Conservation (phyloP, 2,888 invertebrate species). For the Chironomus riparius region DNA sequence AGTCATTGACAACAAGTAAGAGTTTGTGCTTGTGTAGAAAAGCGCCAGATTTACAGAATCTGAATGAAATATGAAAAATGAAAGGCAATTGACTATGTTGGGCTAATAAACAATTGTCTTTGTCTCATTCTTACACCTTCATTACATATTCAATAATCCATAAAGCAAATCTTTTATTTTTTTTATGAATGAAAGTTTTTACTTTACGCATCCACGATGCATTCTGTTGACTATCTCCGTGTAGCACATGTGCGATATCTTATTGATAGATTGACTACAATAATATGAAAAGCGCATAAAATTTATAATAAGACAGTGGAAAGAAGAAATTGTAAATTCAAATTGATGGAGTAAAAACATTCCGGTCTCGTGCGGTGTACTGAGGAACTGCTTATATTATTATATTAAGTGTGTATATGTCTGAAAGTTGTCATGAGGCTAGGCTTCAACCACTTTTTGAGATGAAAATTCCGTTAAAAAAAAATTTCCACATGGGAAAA, state of each 20-base stretch:
- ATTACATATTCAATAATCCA: not conserved
- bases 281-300: not conserved
- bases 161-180: not conserved
- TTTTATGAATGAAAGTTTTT: not conserved
- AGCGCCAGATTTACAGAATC: not conserved
- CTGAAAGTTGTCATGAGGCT: not conserved
- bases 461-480: not conserved
- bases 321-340: not conserved
- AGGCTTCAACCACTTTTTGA: not conserved
- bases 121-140: conserved; percentile 3
- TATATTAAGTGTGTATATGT: not conserved
- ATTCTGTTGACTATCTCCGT: not conserved
- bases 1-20: not conserved
- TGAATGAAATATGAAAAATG: not conserved
- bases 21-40: conserved; percentile 1
- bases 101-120: conserved; percentile 2
- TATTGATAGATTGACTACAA: not conserved
- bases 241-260: not conserved
- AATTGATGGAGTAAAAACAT: not conserved
- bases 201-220: not conserved
- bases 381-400: not conserved
- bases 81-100: not conserved
- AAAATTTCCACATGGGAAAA: not conserved
- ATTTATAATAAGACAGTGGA: not conserved
- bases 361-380: not conserved